Evolutionary conservation across 2,113 vertebrate species (phyloP).

Genomic region (Elaphurus davidianus): DNA sequence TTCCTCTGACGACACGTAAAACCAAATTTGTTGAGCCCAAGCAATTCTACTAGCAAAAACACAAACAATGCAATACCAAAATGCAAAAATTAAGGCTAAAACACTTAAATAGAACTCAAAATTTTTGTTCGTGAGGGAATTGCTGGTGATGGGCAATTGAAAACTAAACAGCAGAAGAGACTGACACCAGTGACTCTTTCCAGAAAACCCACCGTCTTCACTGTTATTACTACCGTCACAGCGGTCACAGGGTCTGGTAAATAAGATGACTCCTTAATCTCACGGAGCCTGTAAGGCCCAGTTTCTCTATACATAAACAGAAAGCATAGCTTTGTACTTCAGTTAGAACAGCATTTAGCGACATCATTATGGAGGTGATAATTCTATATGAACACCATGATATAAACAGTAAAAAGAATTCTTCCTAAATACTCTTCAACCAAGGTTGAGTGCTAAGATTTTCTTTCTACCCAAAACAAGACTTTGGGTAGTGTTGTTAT

Average conservation of each 20-base stretch:
- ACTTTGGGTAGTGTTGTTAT: not conserved
- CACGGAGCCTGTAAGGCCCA: not conserved
- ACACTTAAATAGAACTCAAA: not conserved
- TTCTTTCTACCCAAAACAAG: not conserved
- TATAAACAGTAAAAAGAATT: not conserved
- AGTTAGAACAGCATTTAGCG: not conserved
- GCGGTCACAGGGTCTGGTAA: not conserved
- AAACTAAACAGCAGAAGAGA: not conserved
- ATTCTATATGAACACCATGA: not conserved
- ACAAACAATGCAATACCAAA: conserved; percentile 31
- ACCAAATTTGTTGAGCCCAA: not conserved
- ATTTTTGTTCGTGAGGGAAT: conserved; percentile 2
- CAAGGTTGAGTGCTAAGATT: not conserved
- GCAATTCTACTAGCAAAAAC: not conserved
- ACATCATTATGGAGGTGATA: not conserved
- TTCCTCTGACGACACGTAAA: not conserved
- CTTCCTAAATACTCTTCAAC: not conserved
- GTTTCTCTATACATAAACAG: not conserved
- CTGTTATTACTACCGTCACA: not conserved
- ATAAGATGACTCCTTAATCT: not conserved
- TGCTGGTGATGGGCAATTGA: not conserved
- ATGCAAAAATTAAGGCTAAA: conserved; percentile 38
- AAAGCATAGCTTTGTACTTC: not conserved
- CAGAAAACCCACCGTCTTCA: not conserved
- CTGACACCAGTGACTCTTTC: not conserved